Conservation (phyloP, 1,140 invertebrate species). For the Aleiodes sp. region DNA sequence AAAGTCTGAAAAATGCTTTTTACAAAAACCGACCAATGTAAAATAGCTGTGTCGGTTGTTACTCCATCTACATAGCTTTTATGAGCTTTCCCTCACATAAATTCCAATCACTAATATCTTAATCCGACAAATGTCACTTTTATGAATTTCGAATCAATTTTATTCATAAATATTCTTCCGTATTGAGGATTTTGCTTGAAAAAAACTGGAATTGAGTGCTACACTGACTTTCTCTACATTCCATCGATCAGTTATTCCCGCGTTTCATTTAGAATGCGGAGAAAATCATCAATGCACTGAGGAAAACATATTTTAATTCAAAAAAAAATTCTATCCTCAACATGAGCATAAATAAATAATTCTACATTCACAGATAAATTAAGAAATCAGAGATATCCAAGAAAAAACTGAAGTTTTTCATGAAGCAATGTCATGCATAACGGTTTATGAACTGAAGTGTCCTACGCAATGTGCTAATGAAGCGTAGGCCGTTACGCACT, state of each 20-base stretch:
- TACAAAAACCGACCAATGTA: too few relatives aligned
- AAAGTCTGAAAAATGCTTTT: too few relatives aligned
- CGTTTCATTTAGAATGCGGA: constrained; percentile 24
- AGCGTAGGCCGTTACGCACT: constrained; percentile 39
- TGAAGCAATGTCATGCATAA: background rate
- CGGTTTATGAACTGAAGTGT: background rate
- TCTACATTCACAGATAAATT: too few relatives aligned
- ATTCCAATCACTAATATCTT: too few relatives aligned
- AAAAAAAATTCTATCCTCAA: too few relatives aligned
- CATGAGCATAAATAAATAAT: constrained; percentile 10
- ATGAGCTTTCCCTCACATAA: too few relatives aligned
- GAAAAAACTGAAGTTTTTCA: too few relatives aligned
- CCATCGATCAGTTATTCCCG: constrained; percentile 28
- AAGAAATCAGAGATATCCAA: too few relatives aligned
- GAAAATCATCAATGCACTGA: constrained; percentile 25
- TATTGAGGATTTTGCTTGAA: background rate
- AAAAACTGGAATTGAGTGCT: background rate
- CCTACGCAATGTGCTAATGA: constrained; percentile 38
- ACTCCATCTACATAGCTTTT: too few relatives aligned
- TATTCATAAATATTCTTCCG: background rate
- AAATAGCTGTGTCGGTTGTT: too few relatives aligned
- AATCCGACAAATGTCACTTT: background rate
- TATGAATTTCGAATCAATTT: background rate
- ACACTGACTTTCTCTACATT: constrained; percentile 30
- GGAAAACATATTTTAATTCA: too few relatives aligned